Conservation (phyloP, 1,140 invertebrate species). For the Polyergus mexicanus region DNA sequence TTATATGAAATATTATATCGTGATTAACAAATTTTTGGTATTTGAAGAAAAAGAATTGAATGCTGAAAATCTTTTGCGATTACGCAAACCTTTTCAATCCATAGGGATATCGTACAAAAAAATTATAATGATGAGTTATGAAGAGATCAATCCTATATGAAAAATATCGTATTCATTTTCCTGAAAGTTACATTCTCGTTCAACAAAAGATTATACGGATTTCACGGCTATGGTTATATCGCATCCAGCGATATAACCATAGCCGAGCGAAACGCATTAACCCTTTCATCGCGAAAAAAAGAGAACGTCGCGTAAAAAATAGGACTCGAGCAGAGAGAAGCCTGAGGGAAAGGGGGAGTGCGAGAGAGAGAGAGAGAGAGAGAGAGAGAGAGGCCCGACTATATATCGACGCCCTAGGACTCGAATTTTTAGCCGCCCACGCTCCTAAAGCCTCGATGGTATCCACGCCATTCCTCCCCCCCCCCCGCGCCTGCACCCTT, state of each 20-base stretch:
- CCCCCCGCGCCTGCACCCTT: slow-evolving; percentile 57
- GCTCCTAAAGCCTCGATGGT: slow-evolving; percentile 30
- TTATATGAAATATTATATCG: not conserved
- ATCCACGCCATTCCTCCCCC: slow-evolving; percentile 30
- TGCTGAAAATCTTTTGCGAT: not conserved
- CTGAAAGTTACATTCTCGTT: not conserved
- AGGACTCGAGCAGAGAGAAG: slow-evolving; percentile 45
- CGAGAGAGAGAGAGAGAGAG: not conserved
- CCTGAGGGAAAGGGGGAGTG: not conserved
- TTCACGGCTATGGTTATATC: not conserved
- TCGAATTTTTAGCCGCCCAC: slow-evolving; percentile 51
- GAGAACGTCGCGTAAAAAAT: slow-evolving; percentile 61
- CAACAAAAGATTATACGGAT: slow-evolving; percentile 50
- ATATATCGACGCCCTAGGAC: slow-evolving; percentile 61
- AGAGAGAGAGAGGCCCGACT: slow-evolving; percentile 34
- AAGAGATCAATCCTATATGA: no score
- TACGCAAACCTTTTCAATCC: not conserved
- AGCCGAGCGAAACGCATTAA: slow-evolving; percentile 54
- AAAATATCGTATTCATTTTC: slow-evolving; percentile 12
- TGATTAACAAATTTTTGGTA: not conserved
- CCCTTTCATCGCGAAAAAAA: slow-evolving; percentile 55
- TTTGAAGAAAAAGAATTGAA: slow-evolving; percentile 10
- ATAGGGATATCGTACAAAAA: not conserved
- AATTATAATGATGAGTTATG: no score
- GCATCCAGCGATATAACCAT: not conserved